phyloP scores from a whole-genome alignment of 2,797 vertebrate genomes.

The Chiroxiphia lanceolata region DNA sequence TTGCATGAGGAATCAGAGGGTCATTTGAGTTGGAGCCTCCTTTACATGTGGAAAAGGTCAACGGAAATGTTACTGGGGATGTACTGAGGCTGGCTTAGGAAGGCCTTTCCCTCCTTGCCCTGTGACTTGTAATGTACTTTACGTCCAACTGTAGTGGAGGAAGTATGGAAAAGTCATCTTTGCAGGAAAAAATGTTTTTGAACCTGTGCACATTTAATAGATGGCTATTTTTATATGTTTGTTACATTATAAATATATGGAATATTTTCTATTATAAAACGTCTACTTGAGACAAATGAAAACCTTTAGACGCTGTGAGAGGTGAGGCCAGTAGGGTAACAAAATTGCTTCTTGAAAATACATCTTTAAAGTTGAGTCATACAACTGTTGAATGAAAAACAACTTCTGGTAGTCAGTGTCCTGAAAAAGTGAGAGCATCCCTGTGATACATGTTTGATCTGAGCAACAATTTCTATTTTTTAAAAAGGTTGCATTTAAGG shows the following conservation, averaged over 20 bases:
- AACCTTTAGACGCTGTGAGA: not conserved
- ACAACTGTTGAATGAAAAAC: not conserved
- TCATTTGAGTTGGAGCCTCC: not conserved
- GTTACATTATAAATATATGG: not conserved
- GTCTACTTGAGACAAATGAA: not conserved
- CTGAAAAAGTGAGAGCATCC: not conserved
- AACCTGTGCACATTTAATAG: slow-evolving; percentile 14
- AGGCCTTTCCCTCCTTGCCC: slow-evolving; percentile 41
- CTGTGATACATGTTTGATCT: not conserved
- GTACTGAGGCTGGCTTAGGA: not conserved
- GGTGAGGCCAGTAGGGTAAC: not conserved
- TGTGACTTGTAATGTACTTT: slow-evolving; percentile 34
- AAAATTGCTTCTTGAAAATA: not conserved
- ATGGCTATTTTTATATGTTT: slow-evolving; percentile 38
- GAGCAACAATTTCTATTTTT: not conserved
- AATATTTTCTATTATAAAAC: slow-evolving; percentile 22
- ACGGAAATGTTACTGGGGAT: not conserved
- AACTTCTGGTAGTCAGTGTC: not conserved
- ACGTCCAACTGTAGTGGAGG: not conserved
- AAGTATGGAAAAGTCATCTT: slow-evolving; percentile 61
- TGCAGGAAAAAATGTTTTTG: slow-evolving; percentile 7
- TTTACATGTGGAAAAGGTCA: slow-evolving; percentile 38
- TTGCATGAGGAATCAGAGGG: not conserved
- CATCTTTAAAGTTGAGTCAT: not conserved
- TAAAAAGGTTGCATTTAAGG: not conserved